Evolutionary conservation across 2,113 vertebrate species (phyloP).

Genomic region (Salvelinus sp.): DNA sequence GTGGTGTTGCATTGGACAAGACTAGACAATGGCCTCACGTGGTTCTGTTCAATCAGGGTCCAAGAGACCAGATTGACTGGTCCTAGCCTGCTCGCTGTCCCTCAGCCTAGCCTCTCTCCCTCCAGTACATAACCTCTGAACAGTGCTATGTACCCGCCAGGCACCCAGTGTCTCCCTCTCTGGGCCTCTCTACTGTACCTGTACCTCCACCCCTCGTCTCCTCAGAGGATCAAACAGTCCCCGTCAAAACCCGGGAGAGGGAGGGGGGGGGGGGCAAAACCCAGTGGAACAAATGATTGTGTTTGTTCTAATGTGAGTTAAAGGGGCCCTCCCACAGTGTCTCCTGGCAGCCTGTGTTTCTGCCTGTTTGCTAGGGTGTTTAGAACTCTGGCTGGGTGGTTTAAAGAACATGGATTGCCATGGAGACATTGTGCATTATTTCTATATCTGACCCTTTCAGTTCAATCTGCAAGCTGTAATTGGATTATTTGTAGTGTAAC

Average conservation of each 20-base stretch:
- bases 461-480: conserved; percentile 37
- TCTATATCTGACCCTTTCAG: conserved; percentile 26
- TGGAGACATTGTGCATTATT: conserved; percentile 30
- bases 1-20: neutral
- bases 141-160: neutral
- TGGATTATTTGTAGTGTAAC: conserved; percentile 35
- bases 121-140: neutral
- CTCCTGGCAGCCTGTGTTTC: conserved; percentile 15
- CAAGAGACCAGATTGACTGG: neutral
- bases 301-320: conserved; percentile 29
- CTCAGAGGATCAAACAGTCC: neutral
- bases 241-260: neutral
- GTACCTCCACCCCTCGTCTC: neutral
- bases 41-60: too few relatives aligned
- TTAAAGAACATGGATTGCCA: conserved; percentile 5
- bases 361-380: neutral
- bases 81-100: neutral
- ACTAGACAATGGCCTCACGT: neutral
- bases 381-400: conserved; percentile 24
- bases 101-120: neutral
- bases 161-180: neutral
- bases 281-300: conserved; percentile 36
- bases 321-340: conserved; percentile 30
- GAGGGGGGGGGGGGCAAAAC: conserved; percentile 14
- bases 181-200: neutral